Conservation (phyloP, 2,888 invertebrate genomes). For the Callimorpha dominula region DNA sequence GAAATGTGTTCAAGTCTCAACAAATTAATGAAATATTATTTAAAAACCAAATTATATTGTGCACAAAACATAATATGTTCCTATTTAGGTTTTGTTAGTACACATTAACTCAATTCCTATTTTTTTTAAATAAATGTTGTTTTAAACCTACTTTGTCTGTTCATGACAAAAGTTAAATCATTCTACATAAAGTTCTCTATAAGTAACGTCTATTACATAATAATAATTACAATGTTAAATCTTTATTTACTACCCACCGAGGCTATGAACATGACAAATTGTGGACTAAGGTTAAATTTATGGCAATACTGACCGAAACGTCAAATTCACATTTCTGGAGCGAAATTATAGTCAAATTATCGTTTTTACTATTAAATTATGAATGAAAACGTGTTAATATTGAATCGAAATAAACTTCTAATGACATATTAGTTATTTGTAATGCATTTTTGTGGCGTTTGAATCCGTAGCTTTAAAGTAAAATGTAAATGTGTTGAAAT, state of each 20-base stretch:
- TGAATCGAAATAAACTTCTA: conserved; percentile 52
- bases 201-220: not conserved
- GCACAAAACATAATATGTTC: not conserved
- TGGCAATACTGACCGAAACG: conserved; percentile 66
- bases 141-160: not conserved
- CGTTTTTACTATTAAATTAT: conserved; percentile 70
- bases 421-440: conserved; percentile 40
- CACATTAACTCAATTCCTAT: not conserved
- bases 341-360: conserved; percentile 71
- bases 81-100: not conserved
- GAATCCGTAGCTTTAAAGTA: conserved; percentile 42
- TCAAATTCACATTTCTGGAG: conserved; percentile 75
- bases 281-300: not conserved
- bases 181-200: not conserved
- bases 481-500: conserved; percentile 47
- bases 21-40: not conserved
- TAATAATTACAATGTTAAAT: not conserved
- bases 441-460: conserved; percentile 37
- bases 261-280: conserved; percentile 8
- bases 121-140: no score
- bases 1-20: not conserved
- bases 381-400: conserved; percentile 74
- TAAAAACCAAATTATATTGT: not conserved
- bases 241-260: conserved; percentile 1
- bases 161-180: not conserved